Evolutionary conservation across 2,888 invertebrate species (phyloP).

Genomic region (Electrophaes corylata): DNA sequence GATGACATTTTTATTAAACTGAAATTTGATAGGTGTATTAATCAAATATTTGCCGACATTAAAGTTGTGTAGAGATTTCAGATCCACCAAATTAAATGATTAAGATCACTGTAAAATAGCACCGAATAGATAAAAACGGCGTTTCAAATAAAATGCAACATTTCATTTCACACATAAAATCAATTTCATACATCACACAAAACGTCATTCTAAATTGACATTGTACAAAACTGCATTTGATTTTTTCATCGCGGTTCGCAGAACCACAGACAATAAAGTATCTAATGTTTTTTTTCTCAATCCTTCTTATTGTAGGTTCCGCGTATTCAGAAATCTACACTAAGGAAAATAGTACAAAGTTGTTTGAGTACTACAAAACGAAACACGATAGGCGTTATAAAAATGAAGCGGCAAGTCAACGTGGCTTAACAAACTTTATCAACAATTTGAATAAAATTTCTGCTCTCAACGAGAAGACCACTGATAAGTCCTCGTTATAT

Average conservation of each 20-base stretch:
- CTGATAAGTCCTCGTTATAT: slow-evolving; percentile 45
- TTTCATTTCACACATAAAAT: not conserved
- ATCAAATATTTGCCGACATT: too few species aligned
- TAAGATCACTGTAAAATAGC: too few species aligned
- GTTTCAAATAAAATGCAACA: not conserved
- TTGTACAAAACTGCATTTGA: not conserved
- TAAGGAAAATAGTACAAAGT: slow-evolving; percentile 22
- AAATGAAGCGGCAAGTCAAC: slow-evolving; percentile 41
- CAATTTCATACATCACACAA: slow-evolving; percentile 1
- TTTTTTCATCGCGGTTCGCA: not conserved
- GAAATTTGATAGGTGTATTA: too few species aligned
- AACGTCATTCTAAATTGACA: not conserved
- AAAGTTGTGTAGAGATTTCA: too few species aligned
- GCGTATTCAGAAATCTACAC: slow-evolving; percentile 16
- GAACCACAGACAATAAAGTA: not conserved
- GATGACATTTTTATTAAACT: too few species aligned
- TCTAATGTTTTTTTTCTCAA: slow-evolving; percentile 11
- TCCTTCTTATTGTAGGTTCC: slow-evolving; percentile 6
- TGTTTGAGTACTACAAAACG: slow-evolving; percentile 53
- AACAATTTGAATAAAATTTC: slow-evolving; percentile 51
- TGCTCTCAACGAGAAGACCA: slow-evolving; percentile 49
- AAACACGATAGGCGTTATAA: slow-evolving; percentile 55
- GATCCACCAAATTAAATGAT: too few species aligned
- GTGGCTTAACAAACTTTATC: slow-evolving; percentile 52
- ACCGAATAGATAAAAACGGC: not conserved